Evolutionary conservation across 2,888 invertebrate species (phyloP), one percentile per base, ranked within the genome.

Genomic region (Pandemis heparana): DNA sequence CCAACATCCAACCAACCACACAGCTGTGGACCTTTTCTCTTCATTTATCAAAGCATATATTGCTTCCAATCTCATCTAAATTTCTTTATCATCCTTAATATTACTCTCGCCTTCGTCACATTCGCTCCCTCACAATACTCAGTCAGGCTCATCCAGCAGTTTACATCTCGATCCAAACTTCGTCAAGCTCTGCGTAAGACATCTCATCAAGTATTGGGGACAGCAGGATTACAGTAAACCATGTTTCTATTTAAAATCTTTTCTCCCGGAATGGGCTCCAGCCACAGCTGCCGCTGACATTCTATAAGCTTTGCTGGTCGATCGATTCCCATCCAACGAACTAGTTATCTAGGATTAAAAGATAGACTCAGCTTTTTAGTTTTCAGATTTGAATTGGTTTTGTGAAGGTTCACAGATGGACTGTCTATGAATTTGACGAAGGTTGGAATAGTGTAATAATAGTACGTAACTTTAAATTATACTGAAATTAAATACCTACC

Each of bases 211-310:
- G 84, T 82, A 82, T 83, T 80, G 81, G 82, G 79, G 83, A 86
- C 85, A 84, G 82, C 78, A 79, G 85, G 89, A 88, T 89, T 89
- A 89, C 84, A 88, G 87, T 84, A 85, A 87, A 87, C 85, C 84
- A 85, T 89, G 89, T 91, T 87, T 89, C 89, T 87, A 88, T 89
- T 92, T 90, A 88, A 91, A 87, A 87, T 84, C 83, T 84, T 85
- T 85, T 81, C 82, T 79, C 67, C 51, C 68, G 46, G 73, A 74
- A 32, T 18, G 56, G 46, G 38, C 67, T 75, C 71, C 64, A 62
- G 70, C 59, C 77, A 78, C 88, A 87, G 87, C 89, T 89, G 91
- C 79, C 83, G 79, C 81, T 87, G 89, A 86, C 87, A 85, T 81
- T 75, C 83, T 84, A 86, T 89, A 87, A 83, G 81, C 78, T 80